phyloP scores from a whole-genome alignment of 2,113 vertebrate genomes.

The Erythrocercus mccallii region DNA sequence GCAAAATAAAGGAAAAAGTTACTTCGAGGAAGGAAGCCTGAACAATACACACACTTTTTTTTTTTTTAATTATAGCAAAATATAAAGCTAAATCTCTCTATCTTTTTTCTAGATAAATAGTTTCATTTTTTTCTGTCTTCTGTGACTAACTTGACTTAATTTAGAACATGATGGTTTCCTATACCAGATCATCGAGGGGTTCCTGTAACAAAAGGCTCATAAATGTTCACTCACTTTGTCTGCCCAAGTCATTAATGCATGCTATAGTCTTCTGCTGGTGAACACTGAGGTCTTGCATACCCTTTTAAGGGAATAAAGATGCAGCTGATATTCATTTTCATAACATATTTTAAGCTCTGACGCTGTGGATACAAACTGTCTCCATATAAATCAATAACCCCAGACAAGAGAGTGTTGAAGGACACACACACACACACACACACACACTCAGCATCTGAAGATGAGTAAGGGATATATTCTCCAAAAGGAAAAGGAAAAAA shows the following conservation, averaged over 20 bases:
- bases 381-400: background rate
- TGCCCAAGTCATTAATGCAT: background rate
- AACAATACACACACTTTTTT: background rate
- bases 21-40: background rate
- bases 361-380: background rate
- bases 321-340: background rate
- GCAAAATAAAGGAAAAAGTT: background rate
- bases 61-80: background rate
- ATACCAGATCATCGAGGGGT: background rate
- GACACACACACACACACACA: background rate
- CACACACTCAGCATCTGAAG: background rate
- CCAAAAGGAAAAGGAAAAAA: background rate
- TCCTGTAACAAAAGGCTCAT: background rate
- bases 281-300: background rate
- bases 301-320: background rate
- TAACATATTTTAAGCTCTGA: background rate
- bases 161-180: background rate
- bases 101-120: background rate
- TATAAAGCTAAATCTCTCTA: background rate
- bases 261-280: background rate
- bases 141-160: background rate
- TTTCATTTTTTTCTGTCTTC: background rate
- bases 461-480: background rate
- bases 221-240: background rate
- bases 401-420: background rate